Conservation (phyloP, 2,113 vertebrate genomes). For the Pygoscelis adeliae region DNA sequence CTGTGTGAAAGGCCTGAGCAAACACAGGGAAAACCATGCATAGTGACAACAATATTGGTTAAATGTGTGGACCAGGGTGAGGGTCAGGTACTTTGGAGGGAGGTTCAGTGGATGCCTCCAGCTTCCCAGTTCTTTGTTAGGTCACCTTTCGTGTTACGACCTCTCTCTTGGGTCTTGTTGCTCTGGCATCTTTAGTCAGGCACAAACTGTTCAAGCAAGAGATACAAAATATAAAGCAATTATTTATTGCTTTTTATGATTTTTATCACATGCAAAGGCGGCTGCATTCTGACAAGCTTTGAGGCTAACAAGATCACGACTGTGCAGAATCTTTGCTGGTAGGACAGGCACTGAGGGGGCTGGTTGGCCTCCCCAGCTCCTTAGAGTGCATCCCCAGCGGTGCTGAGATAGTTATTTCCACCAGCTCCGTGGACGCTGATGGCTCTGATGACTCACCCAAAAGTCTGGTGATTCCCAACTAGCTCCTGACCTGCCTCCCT, state of each 20-base stretch:
- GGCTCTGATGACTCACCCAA: neutral
- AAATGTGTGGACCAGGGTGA: neutral
- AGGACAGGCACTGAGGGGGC: neutral
- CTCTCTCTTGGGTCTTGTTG: neutral
- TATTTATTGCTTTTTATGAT: neutral
- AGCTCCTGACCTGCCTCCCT: neutral
- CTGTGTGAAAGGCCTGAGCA: neutral
- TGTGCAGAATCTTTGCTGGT: neutral
- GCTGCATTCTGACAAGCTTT: neutral
- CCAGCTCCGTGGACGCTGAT: neutral
- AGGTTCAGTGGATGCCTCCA: neutral
- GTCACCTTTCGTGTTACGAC: accelerated
- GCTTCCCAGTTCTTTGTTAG: neutral
- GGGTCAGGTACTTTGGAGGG: neutral
- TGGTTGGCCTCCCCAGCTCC: neutral
- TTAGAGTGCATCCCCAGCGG: neutral
- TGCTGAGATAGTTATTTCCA: neutral
- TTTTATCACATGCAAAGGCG: neutral
- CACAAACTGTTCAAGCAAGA: neutral
- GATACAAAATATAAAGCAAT: neutral
- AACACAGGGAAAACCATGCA: neutral
- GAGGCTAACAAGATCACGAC: neutral
- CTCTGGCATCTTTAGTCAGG: neutral
- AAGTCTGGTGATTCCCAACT: neutral
- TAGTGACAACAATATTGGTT: neutral